Base-by-base conservation (phyloP, 2,113 vertebrate species). In the Syrrhaptes paradoxus region DNA sequence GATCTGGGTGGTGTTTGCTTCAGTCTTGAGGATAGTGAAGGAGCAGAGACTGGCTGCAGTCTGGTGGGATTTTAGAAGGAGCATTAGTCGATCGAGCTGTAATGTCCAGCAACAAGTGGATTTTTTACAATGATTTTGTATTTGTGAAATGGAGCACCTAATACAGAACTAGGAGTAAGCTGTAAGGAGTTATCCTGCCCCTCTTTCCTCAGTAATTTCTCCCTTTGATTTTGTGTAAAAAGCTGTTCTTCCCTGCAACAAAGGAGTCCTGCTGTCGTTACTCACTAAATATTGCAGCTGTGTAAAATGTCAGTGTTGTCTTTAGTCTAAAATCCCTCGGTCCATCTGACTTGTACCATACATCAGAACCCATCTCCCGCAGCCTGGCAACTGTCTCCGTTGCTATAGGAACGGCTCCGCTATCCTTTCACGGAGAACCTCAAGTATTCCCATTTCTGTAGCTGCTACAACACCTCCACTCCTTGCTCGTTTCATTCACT, bases 361-460 rank as follows among this genome's bases (percentile, higher is more conserved):
- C 68, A 87, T 36, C 5, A 51, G 63, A 70, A 21, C 89, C 85
- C 81, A 71, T 95, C 85, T 82, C 90, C 59, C 2, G 48, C 95
- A 93, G 86, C 97, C 95, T 94, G 90, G 96, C 96, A 97, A 90
- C 94, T 82, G 55, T 51, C 79, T 62, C 82, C 0, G 90, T 97
- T 97, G 93, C 97, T 59, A 90, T 95, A 57, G 96, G 8, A 95
- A 96, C 89, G 0, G 85, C 83, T 96, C 90, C 58, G 34, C 76
- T 94, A 87, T 49, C 90, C 43, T 70, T 62, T 46, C 90, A 14
- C 36, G 90, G 72, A 87, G 71, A 61, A 84, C 80, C 74, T 90
- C 85, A 87, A 65, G 17, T n/a, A 82, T 93, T 78, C 87, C 76
- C 63, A 11, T 82, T 85, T 80, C 73, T 5, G 4, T 80, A 62